Percentiles rank a stretch among this genome's conserved stretches.
These are phyloP conservation scores for Ochropleura plecta DNA, from an alignment of 2,888 invertebrate genomes.

Conservation along the genomic window DNA sequence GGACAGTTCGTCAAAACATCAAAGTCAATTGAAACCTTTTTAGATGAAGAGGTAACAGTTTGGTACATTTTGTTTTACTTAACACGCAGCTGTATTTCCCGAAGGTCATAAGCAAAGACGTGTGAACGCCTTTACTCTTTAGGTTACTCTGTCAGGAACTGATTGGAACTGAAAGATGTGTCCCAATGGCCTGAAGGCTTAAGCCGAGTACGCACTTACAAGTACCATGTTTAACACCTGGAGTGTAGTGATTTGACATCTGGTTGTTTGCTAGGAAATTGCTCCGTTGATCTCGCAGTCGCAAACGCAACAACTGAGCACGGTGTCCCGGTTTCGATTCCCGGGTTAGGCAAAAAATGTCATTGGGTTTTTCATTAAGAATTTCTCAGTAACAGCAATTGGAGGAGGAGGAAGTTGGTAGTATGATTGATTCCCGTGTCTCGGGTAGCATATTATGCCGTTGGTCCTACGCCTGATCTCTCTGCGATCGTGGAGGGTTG, in stretches of 20 bases:
- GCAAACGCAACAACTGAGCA: too few relatives aligned
- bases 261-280: background rate
- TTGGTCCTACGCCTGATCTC: too few relatives aligned
- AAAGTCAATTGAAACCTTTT: conserved; percentile 35
- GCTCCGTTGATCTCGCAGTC: too few relatives aligned
- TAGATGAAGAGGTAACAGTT: background rate
- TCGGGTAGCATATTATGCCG: too few relatives aligned
- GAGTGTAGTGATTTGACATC: background rate
- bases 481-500: too few relatives aligned
- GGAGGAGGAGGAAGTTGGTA: too few relatives aligned
- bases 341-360: too few relatives aligned
- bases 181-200: background rate
- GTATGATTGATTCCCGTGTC: too few relatives aligned
- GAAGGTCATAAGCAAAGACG: background rate
- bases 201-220: background rate
- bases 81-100: background rate
- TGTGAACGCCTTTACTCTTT: background rate
- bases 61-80: conserved; percentile 6
- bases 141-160: background rate
- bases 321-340: too few relatives aligned
- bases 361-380: too few relatives aligned
- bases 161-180: background rate
- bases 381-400: too few relatives aligned
- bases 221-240: background rate
- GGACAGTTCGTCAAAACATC: conserved; percentile 7